Evolutionary conservation across 2,113 vertebrate species (phyloP).

Genomic region (Mesitornis unicolor): DNA sequence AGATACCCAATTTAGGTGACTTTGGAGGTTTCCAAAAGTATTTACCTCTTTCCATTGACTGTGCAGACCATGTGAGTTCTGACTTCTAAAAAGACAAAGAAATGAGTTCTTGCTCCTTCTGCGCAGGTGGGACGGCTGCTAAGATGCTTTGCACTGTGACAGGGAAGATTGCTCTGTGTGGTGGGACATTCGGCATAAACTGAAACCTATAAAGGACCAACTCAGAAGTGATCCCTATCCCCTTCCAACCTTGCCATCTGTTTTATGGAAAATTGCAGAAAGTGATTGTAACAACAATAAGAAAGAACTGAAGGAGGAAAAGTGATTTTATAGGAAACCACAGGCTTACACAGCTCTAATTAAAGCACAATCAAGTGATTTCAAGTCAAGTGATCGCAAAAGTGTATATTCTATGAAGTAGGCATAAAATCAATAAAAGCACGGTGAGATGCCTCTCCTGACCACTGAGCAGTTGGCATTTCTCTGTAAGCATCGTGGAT

Average conservation of each 20-base stretch:
- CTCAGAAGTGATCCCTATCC: background rate
- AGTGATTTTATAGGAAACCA: background rate
- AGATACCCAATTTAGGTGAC: background rate
- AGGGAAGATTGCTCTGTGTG: background rate
- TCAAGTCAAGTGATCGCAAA: background rate
- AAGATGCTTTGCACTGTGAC: background rate
- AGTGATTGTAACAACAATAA: background rate
- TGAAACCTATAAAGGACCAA: background rate
- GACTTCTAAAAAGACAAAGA: background rate
- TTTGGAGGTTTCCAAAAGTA: background rate
- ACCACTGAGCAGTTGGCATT: background rate
- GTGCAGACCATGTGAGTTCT: background rate
- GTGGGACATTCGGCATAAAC: background rate
- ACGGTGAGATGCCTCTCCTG: background rate
- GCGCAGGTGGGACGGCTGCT: background rate
- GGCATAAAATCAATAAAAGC: background rate
- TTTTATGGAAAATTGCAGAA: background rate
- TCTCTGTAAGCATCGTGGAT: background rate
- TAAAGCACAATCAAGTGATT: background rate
- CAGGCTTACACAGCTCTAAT: background rate
- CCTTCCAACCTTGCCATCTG: background rate
- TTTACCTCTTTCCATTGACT: background rate
- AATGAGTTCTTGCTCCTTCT: background rate
- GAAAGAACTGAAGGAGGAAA: background rate
- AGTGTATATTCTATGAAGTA: background rate